A percentile compares a stretch with the other conserved stretches of the same genome.
Conservation (phyloP, 2,797 vertebrate species). For the Cirrhinus molitorella region DNA sequence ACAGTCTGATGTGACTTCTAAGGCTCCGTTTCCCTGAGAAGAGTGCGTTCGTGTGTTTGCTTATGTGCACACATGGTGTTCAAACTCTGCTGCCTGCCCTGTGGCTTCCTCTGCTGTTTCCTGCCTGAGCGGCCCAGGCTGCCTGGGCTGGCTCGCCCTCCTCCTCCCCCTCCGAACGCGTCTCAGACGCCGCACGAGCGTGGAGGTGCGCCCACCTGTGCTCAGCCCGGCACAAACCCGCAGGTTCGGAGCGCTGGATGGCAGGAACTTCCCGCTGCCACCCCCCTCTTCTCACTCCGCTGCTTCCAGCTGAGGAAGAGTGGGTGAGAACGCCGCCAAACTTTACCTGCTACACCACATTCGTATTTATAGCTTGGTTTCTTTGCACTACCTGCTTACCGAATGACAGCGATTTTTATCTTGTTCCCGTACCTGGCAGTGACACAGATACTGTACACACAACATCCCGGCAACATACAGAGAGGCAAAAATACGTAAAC, state of each 20-base stretch:
- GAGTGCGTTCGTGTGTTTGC: conserved; percentile 61
- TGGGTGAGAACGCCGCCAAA: conserved; percentile 54
- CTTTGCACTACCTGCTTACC: conserved; percentile 50
- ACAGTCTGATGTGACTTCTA: conserved; percentile 62
- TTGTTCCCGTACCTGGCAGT: conserved; percentile 51
- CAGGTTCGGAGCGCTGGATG: conserved; percentile 66
- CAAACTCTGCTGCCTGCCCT: conserved; percentile 65
- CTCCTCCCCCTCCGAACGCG: conserved; percentile 33
- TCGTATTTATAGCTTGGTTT: conserved; percentile 58
- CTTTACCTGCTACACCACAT: conserved; percentile 54
- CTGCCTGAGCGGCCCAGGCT: conserved; percentile 60
- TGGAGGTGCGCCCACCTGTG: conserved; percentile 69
- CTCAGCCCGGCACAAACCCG: conserved; percentile 47
- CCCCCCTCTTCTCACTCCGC: conserved; percentile 51
- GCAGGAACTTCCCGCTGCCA: conserved; percentile 66
- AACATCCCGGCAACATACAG: conserved; percentile 21
- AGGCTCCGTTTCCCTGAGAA: conserved; percentile 54
- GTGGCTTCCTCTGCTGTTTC: conserved; percentile 61
- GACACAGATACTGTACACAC: conserved; percentile 53
- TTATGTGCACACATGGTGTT: conserved; percentile 54
- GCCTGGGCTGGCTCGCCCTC: conserved; percentile 44
- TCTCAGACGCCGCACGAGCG: conserved; percentile 56
- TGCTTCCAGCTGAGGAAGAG: conserved; percentile 59
- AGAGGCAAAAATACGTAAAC: conserved; percentile 9
- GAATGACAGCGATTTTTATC: conserved; percentile 55